phyloP scores from a whole-genome alignment of 2,888 invertebrate species.

The Dinocampus coccinellae region DNA sequence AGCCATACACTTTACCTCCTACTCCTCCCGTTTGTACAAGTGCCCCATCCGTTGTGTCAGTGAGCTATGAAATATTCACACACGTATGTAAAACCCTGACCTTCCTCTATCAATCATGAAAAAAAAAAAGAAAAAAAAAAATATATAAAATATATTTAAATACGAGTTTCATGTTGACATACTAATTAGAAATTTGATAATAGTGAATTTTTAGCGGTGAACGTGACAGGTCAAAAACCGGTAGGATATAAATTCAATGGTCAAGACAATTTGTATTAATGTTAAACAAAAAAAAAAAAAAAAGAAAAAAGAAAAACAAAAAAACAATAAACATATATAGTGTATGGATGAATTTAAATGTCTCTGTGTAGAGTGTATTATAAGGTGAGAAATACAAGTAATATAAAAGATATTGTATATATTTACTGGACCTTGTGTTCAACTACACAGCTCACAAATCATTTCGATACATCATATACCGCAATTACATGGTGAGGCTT shows the following conservation, averaged over 20 bases:
- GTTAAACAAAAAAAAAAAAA: too few species aligned
- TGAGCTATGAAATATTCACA: slow-evolving; percentile 35
- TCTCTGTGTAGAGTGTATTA: background rate
- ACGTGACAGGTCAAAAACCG: too few species aligned
- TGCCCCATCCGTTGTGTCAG: slow-evolving; percentile 10
- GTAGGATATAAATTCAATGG: too few species aligned
- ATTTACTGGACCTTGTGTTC: slow-evolving; percentile 11
- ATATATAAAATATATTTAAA: background rate
- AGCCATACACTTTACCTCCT: slow-evolving; percentile 8
- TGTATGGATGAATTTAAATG: background rate
- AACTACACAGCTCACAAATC: slow-evolving; percentile 65
- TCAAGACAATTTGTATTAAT: too few species aligned
- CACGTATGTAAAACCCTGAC: slow-evolving; percentile 51
- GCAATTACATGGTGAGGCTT: slow-evolving; percentile 68
- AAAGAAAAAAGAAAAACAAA: too few species aligned
- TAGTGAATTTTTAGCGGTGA: too few species aligned
- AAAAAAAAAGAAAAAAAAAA: slow-evolving; percentile 39
- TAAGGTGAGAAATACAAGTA: background rate
- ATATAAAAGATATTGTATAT: background rate
- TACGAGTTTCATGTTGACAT: too few species aligned
- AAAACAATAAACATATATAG: too few species aligned
- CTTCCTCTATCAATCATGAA: slow-evolving; percentile 47
- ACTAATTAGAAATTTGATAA: too few species aligned
- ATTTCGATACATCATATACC: slow-evolving; percentile 64
- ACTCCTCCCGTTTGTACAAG: background rate